Percentiles rank a stretch among this genome's conserved stretches.
phyloP scores from a whole-genome alignment of 2,797 vertebrate species.

The Tympanoctomys barrerae region DNA sequence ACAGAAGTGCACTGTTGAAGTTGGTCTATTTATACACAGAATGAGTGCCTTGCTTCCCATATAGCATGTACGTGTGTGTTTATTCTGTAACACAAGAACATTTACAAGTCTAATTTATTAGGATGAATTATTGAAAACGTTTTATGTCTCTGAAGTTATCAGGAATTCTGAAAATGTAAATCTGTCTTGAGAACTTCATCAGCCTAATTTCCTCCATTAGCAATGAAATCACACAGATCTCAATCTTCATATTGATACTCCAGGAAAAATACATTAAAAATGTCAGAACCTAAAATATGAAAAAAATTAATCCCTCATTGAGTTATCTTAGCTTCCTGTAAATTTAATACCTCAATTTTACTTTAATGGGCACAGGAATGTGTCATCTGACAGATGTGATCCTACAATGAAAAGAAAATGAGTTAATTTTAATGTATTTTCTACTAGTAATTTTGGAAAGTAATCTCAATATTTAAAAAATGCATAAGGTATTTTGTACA shows the following conservation, averaged over 20 bases:
- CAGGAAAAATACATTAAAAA: not conserved
- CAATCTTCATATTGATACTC: not conserved
- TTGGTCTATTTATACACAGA: not conserved
- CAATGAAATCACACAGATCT: not conserved
- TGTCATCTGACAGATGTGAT: not conserved
- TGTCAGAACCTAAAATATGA: not conserved
- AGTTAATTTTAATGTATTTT: not conserved
- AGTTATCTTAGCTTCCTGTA: not conserved
- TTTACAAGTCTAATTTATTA: not conserved
- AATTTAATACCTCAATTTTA: not conserved
- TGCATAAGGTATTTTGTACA: not conserved
- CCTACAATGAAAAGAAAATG: slow-evolving; percentile 34
- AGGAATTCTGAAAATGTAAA: not conserved
- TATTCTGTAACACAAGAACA: not conserved
- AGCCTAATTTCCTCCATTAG: not conserved
- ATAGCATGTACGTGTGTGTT: not conserved
- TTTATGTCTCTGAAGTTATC: not conserved
- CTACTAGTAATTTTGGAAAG: not conserved
- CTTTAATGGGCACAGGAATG: not conserved
- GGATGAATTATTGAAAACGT: not conserved
- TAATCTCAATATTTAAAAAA: not conserved
- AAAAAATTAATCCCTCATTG: not conserved
- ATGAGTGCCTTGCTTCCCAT: not conserved
- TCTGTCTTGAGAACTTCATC: not conserved
- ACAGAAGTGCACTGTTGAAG: not conserved